Conservation (phyloP, 2,888 invertebrate genomes). For the Subacronicta megacephala region DNA sequence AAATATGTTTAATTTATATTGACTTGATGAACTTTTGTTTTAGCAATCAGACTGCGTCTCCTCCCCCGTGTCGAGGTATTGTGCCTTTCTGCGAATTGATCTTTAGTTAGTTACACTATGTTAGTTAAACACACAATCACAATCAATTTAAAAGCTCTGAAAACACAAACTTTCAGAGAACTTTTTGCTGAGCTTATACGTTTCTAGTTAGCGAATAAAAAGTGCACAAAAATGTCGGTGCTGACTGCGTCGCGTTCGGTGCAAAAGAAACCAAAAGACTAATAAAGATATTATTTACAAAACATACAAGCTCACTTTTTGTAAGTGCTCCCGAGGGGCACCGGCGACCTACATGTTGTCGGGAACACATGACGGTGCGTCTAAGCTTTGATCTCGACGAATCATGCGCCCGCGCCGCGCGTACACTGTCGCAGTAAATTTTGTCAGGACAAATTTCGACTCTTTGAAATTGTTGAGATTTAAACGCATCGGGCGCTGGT, state of each 20-base stretch:
- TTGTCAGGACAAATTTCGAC: conserved; percentile 86
- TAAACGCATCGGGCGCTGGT: conserved; percentile 70
- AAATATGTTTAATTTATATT: conserved; percentile 4
- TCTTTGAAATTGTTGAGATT: conserved; percentile 81
- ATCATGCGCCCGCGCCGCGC: conserved; percentile 63
- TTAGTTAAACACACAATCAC: too few species aligned
- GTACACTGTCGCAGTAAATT: conserved; percentile 78
- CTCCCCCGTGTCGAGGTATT: too few species aligned
- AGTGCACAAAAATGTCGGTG: conserved; percentile 53
- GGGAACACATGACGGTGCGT: conserved; percentile 70
- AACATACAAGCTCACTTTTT: conserved; percentile 79
- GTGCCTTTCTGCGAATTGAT: too few species aligned
- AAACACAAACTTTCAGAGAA: background rate
- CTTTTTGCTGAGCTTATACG: conserved; percentile 4
- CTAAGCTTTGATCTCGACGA: conserved; percentile 71
- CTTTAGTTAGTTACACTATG: too few species aligned
- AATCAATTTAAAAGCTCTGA: background rate
- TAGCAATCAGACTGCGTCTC: too few species aligned
- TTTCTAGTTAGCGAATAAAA: conserved; percentile 34
- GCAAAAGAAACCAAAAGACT: conserved; percentile 59
- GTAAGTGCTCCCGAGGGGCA: conserved; percentile 77
- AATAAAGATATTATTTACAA: conserved; percentile 85
- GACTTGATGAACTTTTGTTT: background rate
- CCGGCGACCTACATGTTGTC: conserved; percentile 79
- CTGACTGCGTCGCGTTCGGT: conserved; percentile 31